A percentile compares a stretch with the other conserved stretches of the same genome.
Evolutionary conservation across 2,113 vertebrate genomes (phyloP).

Genomic region (Polyodon spathula): DNA sequence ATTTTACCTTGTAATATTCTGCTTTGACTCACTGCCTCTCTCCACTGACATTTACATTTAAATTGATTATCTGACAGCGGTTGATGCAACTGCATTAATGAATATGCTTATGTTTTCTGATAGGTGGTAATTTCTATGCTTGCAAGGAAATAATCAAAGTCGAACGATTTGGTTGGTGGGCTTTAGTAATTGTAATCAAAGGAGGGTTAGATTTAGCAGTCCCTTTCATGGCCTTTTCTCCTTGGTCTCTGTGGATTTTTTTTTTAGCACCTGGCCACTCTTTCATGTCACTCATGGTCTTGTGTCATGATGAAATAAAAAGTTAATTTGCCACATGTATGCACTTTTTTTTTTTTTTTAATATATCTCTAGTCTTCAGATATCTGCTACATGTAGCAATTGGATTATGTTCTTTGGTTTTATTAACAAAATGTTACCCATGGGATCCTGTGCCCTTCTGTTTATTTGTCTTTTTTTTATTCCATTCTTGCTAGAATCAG

Average conservation of each 20-base stretch:
- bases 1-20: constrained; percentile 49
- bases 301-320: neutral
- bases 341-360: no score
- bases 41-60: constrained; percentile 58
- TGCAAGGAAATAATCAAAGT: constrained; percentile 27
- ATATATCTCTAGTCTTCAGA: no score
- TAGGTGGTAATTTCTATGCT: constrained; percentile 29
- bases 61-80: constrained; percentile 48
- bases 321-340: no score
- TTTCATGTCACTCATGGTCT: neutral
- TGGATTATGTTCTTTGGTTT: no score
- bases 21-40: constrained; percentile 49
- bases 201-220: constrained; percentile 7
- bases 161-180: constrained; percentile 25
- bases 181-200: constrained; percentile 14
- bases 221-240: constrained; percentile 5
- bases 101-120: constrained; percentile 30
- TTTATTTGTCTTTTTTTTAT: no score
- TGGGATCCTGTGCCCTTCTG: no score
- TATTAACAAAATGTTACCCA: no score
- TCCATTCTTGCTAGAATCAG: no score
- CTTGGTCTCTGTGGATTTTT: neutral
- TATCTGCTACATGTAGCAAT: no score
- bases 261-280: neutral
- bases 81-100: constrained; percentile 27